Conservation (phyloP, 2,888 invertebrate genomes). For the Gastrophysa polygoni region DNA sequence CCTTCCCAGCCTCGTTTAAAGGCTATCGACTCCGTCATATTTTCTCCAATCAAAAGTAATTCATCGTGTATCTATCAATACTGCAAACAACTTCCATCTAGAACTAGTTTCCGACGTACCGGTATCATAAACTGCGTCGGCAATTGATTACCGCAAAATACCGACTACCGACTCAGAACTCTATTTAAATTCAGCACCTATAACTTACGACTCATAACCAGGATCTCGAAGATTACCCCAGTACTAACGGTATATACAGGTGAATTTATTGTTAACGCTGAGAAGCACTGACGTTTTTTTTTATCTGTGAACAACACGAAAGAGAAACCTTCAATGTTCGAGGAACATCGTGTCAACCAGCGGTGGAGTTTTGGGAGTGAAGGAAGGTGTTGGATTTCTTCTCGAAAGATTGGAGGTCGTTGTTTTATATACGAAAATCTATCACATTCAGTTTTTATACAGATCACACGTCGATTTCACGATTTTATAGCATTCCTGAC, state of each 20-base stretch:
- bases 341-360: too few relatives aligned
- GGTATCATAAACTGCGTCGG: neutral
- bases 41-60: neutral
- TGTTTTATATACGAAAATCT: too few relatives aligned
- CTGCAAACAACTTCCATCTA: neutral
- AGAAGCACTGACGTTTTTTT: too few relatives aligned
- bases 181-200: conserved; percentile 23
- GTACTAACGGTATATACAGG: conserved; percentile 14
- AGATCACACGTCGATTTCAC: too few relatives aligned
- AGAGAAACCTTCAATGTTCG: too few relatives aligned
- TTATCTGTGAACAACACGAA: too few relatives aligned
- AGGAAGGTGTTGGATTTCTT: too few relatives aligned
- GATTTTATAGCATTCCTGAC: too few relatives aligned
- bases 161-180: conserved; percentile 19
- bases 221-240: conserved; percentile 21
- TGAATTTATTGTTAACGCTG: conserved; percentile 22
- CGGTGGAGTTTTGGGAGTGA: too few relatives aligned
- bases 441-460: too few relatives aligned
- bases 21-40: neutral
- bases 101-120: neutral
- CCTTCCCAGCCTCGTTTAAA: neutral
- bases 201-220: conserved; percentile 22
- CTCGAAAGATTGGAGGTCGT: too few relatives aligned
- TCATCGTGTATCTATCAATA: neutral
- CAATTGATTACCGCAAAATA: conserved; percentile 1